Evolutionary conservation across 2,888 invertebrate genomes (phyloP).

Genomic region (Chloromyia formosa): DNA sequence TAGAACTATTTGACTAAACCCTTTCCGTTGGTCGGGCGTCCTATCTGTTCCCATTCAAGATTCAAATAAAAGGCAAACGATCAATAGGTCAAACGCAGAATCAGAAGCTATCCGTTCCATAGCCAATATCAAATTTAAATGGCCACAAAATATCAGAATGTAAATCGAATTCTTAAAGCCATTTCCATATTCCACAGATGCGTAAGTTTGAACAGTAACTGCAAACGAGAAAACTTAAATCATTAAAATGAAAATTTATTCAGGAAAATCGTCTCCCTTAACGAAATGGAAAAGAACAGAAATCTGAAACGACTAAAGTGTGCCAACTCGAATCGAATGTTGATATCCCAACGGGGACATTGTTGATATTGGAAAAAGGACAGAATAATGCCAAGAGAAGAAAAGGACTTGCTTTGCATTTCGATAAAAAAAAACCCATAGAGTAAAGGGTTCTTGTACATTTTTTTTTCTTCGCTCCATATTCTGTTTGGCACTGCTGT

Average conservation of each 20-base stretch:
- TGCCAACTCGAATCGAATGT: not conserved
- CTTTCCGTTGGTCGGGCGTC: no score
- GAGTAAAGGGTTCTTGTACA: no score
- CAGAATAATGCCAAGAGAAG: not conserved
- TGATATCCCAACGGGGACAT: not conserved
- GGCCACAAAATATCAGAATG: not conserved
- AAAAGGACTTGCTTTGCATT: no score
- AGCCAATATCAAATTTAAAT: not conserved
- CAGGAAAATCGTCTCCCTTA: conserved; percentile 1
- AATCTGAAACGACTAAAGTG: not conserved
- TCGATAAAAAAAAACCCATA: no score
- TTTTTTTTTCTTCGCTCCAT: no score
- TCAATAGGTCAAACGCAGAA: no score
- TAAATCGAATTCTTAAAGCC: not conserved
- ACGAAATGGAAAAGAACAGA: not conserved
- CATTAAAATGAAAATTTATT: conserved; percentile 37
- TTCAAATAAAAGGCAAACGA: no score
- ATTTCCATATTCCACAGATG: not conserved
- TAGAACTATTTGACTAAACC: no score
- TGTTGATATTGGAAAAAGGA: not conserved
- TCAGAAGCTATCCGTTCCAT: no score
- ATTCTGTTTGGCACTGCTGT: no score
- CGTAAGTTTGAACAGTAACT: not conserved
- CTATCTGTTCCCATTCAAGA: no score
- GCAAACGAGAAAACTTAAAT: not conserved